These are phyloP conservation scores for Alviniconcha strummeri DNA, from an alignment of 2,888 invertebrate genomes.

Conservation along the genomic window DNA sequence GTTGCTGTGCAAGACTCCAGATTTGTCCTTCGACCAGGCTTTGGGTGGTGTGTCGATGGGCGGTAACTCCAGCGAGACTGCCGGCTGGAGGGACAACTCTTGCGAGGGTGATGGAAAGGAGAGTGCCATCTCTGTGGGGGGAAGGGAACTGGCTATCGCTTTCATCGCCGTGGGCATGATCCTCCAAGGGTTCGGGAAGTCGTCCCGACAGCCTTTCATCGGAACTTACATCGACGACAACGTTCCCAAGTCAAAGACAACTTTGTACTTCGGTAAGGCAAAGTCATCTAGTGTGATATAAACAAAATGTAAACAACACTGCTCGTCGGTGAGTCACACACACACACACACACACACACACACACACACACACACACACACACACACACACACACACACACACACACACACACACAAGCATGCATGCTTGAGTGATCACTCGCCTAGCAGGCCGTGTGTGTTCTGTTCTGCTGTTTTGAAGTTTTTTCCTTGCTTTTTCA, in stretches of 20 bases:
- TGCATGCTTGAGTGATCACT: no score
- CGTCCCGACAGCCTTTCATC: conserved; percentile 54
- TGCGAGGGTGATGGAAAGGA: neutral
- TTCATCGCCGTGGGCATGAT: conserved; percentile 56
- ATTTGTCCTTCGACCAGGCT: neutral
- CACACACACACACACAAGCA: neutral
- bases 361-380: neutral
- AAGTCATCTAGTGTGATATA: neutral
- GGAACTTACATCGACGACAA: conserved; percentile 63
- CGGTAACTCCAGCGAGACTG: neutral
- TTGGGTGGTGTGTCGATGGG: neutral
- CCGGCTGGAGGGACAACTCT: neutral
- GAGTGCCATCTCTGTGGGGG: conserved; percentile 29
- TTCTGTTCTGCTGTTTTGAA: no score
- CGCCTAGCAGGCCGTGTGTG: no score
- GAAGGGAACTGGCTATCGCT: conserved; percentile 40
- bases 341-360: neutral
- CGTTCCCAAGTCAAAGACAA: conserved; percentile 57
- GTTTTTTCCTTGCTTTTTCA: no score
- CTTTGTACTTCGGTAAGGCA: conserved; percentile 57
- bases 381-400: neutral
- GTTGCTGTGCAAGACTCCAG: no score
- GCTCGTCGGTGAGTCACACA: neutral
- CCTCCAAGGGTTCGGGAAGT: conserved; percentile 60
- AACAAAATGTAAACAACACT: neutral